phyloP scores from a whole-genome alignment of 2,113 vertebrate species.

The Ailurus styani region DNA sequence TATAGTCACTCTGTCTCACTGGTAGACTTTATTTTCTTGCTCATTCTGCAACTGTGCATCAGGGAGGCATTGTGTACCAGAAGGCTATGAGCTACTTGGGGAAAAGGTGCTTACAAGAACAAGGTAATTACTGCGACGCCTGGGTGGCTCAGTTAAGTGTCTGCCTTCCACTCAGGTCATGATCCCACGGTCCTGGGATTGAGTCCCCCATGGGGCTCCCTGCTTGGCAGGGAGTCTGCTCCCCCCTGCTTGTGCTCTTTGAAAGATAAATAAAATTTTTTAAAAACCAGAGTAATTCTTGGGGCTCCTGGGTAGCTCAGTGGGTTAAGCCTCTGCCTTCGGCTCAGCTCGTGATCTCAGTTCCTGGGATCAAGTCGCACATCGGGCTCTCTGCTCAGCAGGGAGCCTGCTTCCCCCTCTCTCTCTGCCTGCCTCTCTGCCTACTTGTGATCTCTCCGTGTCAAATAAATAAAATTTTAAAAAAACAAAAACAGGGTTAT shows the following conservation, averaged over 20 bases:
- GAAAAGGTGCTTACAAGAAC: constrained; percentile 19
- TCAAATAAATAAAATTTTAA: too few species aligned
- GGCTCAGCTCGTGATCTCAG: background rate
- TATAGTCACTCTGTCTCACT: background rate
- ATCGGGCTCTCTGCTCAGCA: background rate
- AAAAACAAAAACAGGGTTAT: too few species aligned
- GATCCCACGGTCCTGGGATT: background rate
- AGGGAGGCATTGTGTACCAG: background rate
- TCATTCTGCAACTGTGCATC: background rate
- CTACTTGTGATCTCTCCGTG: too few species aligned
- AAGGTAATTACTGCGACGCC: background rate
- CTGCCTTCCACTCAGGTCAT: background rate
- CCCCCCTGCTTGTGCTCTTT: too few species aligned
- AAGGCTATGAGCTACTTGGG: constrained; percentile 3
- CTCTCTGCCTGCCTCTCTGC: too few species aligned
- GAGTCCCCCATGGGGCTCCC: background rate
- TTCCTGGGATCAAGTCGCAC: background rate
- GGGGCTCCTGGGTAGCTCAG: background rate
- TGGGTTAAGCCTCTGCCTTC: background rate
- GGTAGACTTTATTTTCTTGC: background rate
- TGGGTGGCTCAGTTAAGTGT: background rate
- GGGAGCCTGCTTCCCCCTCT: too few species aligned
- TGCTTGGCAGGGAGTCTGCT: too few species aligned
- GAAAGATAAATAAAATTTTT: too few species aligned
- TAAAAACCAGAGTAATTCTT: too few species aligned